Evolutionary conservation across 2,888 invertebrate species (phyloP).

Genomic region (Hermodice carunculata): DNA sequence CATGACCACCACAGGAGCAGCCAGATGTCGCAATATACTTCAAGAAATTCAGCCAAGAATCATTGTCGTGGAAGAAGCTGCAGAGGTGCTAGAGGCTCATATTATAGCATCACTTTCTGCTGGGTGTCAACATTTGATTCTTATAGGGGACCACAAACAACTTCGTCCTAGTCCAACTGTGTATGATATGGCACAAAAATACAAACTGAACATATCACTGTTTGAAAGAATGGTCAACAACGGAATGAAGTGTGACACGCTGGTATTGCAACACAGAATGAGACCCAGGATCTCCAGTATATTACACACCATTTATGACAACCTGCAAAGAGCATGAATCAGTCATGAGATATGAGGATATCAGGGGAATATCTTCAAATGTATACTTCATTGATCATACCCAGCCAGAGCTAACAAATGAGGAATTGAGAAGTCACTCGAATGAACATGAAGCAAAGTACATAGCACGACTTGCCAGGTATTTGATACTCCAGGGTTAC

Average conservation of each 20-base stretch:
- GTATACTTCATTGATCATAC: slow-evolving; percentile 62
- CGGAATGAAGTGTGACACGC: slow-evolving; percentile 74
- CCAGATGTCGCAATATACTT: slow-evolving; percentile 55
- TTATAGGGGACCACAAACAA: slow-evolving; percentile 88
- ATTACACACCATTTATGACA: slow-evolving; percentile 57
- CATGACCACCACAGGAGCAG: slow-evolving; percentile 67
- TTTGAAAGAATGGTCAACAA: slow-evolving; percentile 86
- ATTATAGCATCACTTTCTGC: slow-evolving; percentile 82
- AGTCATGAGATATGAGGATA: slow-evolving; percentile 46
- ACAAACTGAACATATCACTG: slow-evolving; percentile 81
- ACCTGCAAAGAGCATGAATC: slow-evolving; percentile 52
- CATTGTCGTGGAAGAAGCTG: slow-evolving; percentile 85
- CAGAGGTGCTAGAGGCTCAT: slow-evolving; percentile 88
- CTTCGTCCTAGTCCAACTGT: slow-evolving; percentile 81
- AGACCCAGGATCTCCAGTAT: slow-evolving; percentile 61
- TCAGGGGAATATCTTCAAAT: slow-evolving; percentile 57
- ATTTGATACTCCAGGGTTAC: slow-evolving; percentile 64
- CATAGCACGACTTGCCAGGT: slow-evolving; percentile 50
- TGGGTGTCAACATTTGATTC: slow-evolving; percentile 83
- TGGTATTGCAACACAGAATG: slow-evolving; percentile 76
- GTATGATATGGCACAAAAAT: slow-evolving; percentile 77
- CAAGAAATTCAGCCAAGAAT: slow-evolving; percentile 64
- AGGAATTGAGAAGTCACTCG: slow-evolving; percentile 53
- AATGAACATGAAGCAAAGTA: slow-evolving; percentile 64
- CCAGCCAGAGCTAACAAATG: slow-evolving; percentile 46